Conservation (phyloP, 2,113 vertebrate species). For the Papio anubis region DNA sequence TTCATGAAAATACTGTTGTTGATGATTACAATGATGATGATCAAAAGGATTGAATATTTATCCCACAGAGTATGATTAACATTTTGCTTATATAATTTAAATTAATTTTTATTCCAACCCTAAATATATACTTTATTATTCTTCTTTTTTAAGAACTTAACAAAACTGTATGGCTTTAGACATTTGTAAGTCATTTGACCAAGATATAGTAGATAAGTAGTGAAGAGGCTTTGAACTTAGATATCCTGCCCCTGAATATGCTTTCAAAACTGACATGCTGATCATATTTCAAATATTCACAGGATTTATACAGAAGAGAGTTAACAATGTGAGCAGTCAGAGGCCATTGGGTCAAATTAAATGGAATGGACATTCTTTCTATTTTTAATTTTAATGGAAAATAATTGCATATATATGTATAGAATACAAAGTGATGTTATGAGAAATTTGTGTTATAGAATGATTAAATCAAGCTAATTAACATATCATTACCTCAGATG, state of each 20-base stretch:
- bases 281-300: not conserved
- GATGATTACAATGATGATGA: not conserved
- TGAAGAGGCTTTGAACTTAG: not conserved
- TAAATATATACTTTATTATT: not conserved
- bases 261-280: not conserved
- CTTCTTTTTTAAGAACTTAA: not conserved
- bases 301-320: not conserved
- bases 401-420: not conserved
- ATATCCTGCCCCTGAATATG: not conserved
- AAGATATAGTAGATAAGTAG: not conserved
- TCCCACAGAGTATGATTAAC: not conserved
- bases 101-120: not conserved
- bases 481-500: not conserved
- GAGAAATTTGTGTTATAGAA: not conserved
- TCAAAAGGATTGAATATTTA: not conserved
- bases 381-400: not conserved
- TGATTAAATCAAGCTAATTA: not conserved
- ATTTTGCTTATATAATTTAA: slow-evolving; percentile 11
- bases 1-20: not conserved
- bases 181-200: not conserved
- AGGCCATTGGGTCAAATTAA: not conserved
- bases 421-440: not conserved
- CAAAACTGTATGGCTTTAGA: not conserved
- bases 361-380: not conserved
- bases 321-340: not conserved